phyloP scores from a whole-genome alignment of 2,888 invertebrate species.

The Dasypogon diadema region DNA sequence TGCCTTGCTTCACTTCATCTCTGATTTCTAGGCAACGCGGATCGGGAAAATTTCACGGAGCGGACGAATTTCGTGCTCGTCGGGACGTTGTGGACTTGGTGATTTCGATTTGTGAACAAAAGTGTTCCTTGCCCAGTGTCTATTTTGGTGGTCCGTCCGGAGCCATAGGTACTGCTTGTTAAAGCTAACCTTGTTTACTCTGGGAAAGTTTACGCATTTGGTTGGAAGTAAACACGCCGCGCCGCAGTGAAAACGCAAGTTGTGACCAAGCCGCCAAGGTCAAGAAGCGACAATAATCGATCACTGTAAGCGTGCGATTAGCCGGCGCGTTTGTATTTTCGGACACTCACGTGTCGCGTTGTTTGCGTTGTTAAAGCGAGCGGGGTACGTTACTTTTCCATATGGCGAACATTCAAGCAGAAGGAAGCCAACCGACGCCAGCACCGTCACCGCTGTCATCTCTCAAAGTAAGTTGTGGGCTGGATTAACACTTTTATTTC shows the following conservation, averaged over 20 bases:
- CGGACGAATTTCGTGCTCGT: not conserved
- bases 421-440: not conserved
- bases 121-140: not conserved
- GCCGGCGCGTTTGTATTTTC: not conserved
- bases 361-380: not conserved
- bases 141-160: not conserved
- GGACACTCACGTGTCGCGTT: not conserved
- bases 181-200: not conserved
- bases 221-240: not conserved
- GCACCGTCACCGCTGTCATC: conserved; percentile 3
- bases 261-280: not conserved
- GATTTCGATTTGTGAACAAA: not conserved
- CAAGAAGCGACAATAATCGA: not conserved
- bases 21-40: conserved; percentile 4
- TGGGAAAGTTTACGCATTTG: not conserved
- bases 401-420: conserved; percentile 22
- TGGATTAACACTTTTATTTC: not conserved
- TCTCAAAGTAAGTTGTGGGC: conserved; percentile 13
- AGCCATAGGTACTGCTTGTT: too few species aligned
- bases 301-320: not conserved
- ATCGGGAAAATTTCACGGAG: conserved; percentile 4
- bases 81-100: not conserved
- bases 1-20: conserved; percentile 28
- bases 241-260: not conserved
- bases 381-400: not conserved